phyloP scores from a whole-genome alignment of 1,140 invertebrate species.

The Trachymyrmex septentrionalis region DNA sequence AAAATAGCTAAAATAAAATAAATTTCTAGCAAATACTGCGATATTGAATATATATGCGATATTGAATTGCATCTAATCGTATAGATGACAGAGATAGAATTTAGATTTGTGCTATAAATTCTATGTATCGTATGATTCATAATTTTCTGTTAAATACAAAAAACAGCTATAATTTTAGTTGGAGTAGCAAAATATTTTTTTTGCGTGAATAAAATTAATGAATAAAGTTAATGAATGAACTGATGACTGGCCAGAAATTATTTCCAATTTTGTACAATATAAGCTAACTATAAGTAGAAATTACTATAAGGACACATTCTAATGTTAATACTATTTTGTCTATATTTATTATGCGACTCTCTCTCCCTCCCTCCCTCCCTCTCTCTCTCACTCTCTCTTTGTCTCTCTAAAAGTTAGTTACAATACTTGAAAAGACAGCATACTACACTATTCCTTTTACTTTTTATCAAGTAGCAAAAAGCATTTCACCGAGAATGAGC shows the following conservation, averaged over 20 bases:
- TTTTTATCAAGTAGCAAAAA: constrained; percentile 43
- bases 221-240: background rate
- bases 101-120: too few species aligned
- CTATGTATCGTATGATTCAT: too few species aligned
- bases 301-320: constrained; percentile 11
- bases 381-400: too few species aligned
- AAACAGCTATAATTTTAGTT: too few species aligned
- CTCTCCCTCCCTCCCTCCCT: background rate
- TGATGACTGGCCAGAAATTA: background rate
- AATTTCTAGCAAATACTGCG: too few species aligned
- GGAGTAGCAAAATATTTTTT: too few species aligned
- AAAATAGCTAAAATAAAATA: too few species aligned
- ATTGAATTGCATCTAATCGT: too few species aligned
- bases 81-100: too few species aligned
- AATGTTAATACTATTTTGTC: background rate
- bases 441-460: constrained; percentile 18
- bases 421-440: constrained; percentile 28
- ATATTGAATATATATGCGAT: too few species aligned
- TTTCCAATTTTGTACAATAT: background rate
- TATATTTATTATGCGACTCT: constrained; percentile 36
- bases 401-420: constrained; percentile 28
- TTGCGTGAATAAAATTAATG: background rate
- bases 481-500: background rate
- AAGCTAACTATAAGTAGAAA: background rate
- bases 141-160: too few species aligned